Base-by-base conservation (phyloP, 2,888 invertebrate genomes). In the Nebria salina region DNA sequence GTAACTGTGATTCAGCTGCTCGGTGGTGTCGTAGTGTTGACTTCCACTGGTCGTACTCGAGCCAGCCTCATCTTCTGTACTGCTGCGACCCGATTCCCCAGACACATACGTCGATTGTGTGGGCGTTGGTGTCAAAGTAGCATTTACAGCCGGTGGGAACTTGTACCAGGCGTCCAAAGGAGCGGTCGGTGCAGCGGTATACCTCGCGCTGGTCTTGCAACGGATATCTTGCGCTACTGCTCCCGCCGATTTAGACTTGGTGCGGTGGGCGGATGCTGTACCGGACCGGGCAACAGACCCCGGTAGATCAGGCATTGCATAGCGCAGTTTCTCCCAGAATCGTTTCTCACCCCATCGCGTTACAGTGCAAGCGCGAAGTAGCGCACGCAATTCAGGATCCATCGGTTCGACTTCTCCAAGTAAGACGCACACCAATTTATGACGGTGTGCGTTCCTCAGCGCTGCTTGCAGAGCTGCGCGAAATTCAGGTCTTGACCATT, bases 251-350 rank as follows among this genome's bases (percentile, higher is more conserved):
- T 75, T 80, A 1, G 70, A 72, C 41, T 70, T 75, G 54, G 25
- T 13, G 91, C 87, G 92, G 91, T 84, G 90, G 89, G 85, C 90
- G 89, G 84, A 89, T 90, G 82, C 90, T 89, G 79, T 89, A 87
- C 83, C 88, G 87, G 87, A 89, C 89, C 81, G 91, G 83, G 92
- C 91, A 82, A 91, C 89, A 83, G 91, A 91, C 87, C 90, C 90
- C 87, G 91, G 91, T 4, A 94, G 93, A 88, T 97, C 97, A 82
- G 95, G 94, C 90, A 96, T 92, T 82, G 94, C 92, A 87, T 91
- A 93, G 83, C 94, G 91, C 83, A 97, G 91, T 88, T 95, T 95
- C 85, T 95, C 95, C 96, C 96, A 97, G 89, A 97, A 97, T 83
- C 95, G 91, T 76, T 93, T 93, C 86, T 96, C 96, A 83, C 92